Base-by-base conservation (phyloP, 2,888 invertebrate genomes). In the Sarcophaga variegata region DNA sequence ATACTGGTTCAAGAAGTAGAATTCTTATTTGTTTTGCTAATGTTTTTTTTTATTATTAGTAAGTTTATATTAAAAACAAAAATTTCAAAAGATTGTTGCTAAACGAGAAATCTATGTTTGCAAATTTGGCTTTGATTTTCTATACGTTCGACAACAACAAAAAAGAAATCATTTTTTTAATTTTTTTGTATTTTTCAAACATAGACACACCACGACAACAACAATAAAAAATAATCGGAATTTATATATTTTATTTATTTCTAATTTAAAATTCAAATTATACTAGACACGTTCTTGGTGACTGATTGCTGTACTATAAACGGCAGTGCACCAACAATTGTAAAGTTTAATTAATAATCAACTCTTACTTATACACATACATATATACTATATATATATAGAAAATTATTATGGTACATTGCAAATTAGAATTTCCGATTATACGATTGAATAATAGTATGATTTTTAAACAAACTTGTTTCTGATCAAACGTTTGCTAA, bases 271-370 rank as follows among this genome's bases (percentile, higher is more conserved):
- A 69, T 67, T 67, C 4, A 45, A n/a, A 67, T 67, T 47, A 62
- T 60, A 78, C 71, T 54, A 71, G 70, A 37, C 62, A 27, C 71
- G 37, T 37, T 37, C 27, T 64, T 71, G n/a, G 79, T 64, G 71
- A 54, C 71, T 64, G 49, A 54, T 54, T 27, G 70, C 49, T 37
- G 37, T 37, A 37, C 37, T 22, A 54, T 54, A 63, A 79, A 62
- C 37, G 70, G 27, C 70, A 79, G 5, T 63, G 12, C 20, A 37
- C 6, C 8, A 45, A 67, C 45, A 45, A 66, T 45, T 67, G 37
- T 45, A 45, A 66, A n/a, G n/a, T 67, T 45, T 67, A 67, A 20
- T 12, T 22, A 67, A 67, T 67, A 67, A 27, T 66, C 3, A 37
- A 37, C 37, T 37, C 17, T 37, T n/a, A 66, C 66, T 66, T 17